Evolutionary conservation across 2,797 vertebrate genomes (phyloP).

Genomic region (Acanthurus leucopareius): DNA sequence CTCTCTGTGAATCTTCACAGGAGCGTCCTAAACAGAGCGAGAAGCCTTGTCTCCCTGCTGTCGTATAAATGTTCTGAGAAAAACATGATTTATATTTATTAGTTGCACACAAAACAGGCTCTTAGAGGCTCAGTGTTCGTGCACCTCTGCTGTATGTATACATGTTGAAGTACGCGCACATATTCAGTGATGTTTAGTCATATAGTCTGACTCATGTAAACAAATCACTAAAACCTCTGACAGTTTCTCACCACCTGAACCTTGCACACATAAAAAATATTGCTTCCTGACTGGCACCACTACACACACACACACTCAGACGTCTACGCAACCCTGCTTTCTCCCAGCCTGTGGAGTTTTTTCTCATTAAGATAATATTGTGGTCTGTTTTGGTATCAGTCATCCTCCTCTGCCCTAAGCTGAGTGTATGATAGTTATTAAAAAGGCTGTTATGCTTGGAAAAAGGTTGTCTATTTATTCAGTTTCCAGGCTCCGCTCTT

Average conservation of each 20-base stretch:
- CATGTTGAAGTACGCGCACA: constrained; percentile 8
- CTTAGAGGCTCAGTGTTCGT: constrained; percentile 34
- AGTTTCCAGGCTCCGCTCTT: constrained; percentile 39
- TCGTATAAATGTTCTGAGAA: constrained; percentile 62
- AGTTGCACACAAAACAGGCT: constrained; percentile 50
- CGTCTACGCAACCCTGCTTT: not conserved
- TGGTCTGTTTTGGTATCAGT: constrained; percentile 59
- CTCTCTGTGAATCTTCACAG: constrained; percentile 51
- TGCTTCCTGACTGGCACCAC: constrained; percentile 14
- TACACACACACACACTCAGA: not conserved
- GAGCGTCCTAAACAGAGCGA: constrained; percentile 22
- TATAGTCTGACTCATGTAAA: constrained; percentile 35
- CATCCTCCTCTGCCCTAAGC: constrained; percentile 40
- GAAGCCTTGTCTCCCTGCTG: constrained; percentile 20
- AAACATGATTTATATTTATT: constrained; percentile 59
- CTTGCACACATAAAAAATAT: constrained; percentile 6
- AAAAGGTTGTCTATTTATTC: constrained; percentile 59
- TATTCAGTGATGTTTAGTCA: constrained; percentile 18
- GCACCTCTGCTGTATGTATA: constrained; percentile 29
- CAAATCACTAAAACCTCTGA: constrained; percentile 31
- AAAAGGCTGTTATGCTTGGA: constrained; percentile 61
- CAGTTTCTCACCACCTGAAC: constrained; percentile 17
- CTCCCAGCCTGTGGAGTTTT: constrained; percentile 29
- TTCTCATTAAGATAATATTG: constrained; percentile 72
- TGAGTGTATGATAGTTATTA: constrained; percentile 53